A percentile compares a stretch with the other conserved stretches of the same genome.
These are phyloP conservation scores for Nerophis lumbriciformis DNA, from an alignment of 2,113 vertebrate species.

Conservation along the genomic window DNA sequence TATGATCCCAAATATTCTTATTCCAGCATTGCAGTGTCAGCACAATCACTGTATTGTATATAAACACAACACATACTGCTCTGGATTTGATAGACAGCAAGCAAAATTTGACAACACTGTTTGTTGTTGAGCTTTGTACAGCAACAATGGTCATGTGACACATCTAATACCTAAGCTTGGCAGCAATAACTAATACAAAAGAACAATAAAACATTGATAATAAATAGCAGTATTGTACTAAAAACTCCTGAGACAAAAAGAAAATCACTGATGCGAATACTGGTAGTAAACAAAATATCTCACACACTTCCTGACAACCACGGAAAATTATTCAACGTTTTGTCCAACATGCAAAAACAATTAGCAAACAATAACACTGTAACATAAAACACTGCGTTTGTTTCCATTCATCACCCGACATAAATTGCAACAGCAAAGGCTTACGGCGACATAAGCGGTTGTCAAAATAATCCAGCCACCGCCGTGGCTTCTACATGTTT, in stretches of 20 bases:
- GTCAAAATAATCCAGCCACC: no score
- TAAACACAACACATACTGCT: constrained; percentile 58
- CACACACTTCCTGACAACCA: constrained; percentile 26
- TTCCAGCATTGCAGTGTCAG: constrained; percentile 51
- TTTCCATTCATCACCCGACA: constrained; percentile 23
- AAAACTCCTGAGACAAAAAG: constrained; percentile 63
- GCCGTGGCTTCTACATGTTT: no score
- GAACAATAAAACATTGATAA: constrained; percentile 46
- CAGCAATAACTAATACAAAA: constrained; percentile 35
- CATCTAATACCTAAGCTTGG: background rate
- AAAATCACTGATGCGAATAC: constrained; percentile 66
- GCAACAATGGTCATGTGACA: constrained; percentile 42
- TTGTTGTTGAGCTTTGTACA: constrained; percentile 43
- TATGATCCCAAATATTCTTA: constrained; percentile 42
- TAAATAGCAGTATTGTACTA: constrained; percentile 56
- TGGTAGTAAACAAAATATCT: constrained; percentile 51
- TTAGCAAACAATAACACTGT: constrained; percentile 38
- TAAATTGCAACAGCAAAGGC: constrained; percentile 3
- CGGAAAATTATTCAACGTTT: constrained; percentile 7
- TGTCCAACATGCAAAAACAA: constrained; percentile 60
- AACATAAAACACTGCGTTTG: constrained; percentile 42
- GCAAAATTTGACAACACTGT: constrained; percentile 63
- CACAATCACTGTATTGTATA: constrained; percentile 45
- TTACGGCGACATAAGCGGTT: no score
- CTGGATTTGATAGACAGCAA: constrained; percentile 69